Base-by-base conservation (phyloP, 2,797 vertebrate genomes). In the Enteromius treurensis region DNA sequence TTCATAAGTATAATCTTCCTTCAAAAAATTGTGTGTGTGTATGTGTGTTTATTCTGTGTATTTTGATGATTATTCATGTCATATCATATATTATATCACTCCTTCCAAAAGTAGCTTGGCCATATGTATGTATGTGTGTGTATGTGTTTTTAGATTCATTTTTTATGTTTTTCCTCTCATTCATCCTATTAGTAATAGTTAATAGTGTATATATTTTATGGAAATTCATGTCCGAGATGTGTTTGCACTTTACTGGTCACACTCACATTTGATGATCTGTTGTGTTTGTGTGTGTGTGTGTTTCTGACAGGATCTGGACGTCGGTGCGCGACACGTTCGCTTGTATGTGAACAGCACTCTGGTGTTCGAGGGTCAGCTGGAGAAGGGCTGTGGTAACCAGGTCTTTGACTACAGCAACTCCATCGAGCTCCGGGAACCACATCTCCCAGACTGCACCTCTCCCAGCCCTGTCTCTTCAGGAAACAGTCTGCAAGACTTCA, bases 331-430 rank as follows among this genome's bases (percentile, higher is more conserved):
- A 67, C 93, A 95, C 1, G 92, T 98, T 87, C 97, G 95, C 89
- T 84, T 99, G 26, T 99, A 98, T 37, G 88, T 98, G 32, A 96
- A 98, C 91, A 94, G 96, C 91, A 95, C 91, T 0, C 89, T 98
- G 86, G 92, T 97, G 77, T 99, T 97, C 87, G 95, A 97, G 65
- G 97, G 96, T 0, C 90, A 95, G 79, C 92, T 99, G 89, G 93
- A 95, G 84, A 96, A 93, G 91, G 96, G 96, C 82, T 94, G 93
- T 4, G 96, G 94, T 17, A 95, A 95, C 88, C 92, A 95, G 77
- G 92, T 95, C 0, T 90, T 94, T 75, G 95, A 95, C 89, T 95
- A 91, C 76, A 95, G 92, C 91, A 95, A 94, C 86, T 92, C 90
- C 1, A 85, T 98, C 32, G 90, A 94, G 73, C 94, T 95, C 53